phyloP scores from a whole-genome alignment of 1,140 invertebrate species.

The Cydia pomonella region DNA sequence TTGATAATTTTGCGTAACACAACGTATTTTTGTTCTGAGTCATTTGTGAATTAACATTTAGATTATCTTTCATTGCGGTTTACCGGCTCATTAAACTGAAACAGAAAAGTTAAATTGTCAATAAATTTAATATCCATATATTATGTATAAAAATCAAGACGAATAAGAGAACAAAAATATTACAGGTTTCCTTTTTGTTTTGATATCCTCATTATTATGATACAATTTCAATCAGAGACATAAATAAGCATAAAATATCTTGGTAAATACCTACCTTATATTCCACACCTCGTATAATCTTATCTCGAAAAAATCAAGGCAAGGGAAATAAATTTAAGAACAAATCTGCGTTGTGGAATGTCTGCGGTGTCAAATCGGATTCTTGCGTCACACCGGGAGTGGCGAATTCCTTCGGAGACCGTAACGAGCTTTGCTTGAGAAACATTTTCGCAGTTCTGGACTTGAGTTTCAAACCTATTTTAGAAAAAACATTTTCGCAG shows the following conservation, averaged over 20 bases:
- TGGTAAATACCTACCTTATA: not conserved
- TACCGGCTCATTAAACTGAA: not conserved
- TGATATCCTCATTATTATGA: too few relatives aligned
- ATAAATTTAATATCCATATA: not conserved
- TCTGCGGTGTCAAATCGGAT: conserved; percentile 32
- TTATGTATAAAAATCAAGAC: not conserved
- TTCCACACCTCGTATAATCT: not conserved
- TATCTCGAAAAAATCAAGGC: not conserved
- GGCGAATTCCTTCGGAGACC: not conserved
- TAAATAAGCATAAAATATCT: too few relatives aligned
- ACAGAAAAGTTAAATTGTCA: not conserved
- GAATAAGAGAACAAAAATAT: not conserved
- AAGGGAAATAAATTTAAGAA: conserved; percentile 27
- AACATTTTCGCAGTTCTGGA: conserved; percentile 2
- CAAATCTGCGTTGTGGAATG: conserved; percentile 20
- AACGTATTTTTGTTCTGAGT: not conserved
- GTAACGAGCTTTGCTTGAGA: conserved; percentile 12
- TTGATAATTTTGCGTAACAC: conserved; percentile 17
- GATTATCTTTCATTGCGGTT: not conserved
- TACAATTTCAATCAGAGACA: too few relatives aligned
- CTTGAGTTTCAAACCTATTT: not conserved
- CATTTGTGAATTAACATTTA: conserved; percentile 28
- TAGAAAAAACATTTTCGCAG: conserved; percentile 9
- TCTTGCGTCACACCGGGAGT: conserved; percentile 4
- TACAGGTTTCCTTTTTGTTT: too few relatives aligned